These are phyloP conservation scores for Scaptomyza hsui DNA, from an alignment of 1,140 invertebrate species.

Conservation along the genomic window DNA sequence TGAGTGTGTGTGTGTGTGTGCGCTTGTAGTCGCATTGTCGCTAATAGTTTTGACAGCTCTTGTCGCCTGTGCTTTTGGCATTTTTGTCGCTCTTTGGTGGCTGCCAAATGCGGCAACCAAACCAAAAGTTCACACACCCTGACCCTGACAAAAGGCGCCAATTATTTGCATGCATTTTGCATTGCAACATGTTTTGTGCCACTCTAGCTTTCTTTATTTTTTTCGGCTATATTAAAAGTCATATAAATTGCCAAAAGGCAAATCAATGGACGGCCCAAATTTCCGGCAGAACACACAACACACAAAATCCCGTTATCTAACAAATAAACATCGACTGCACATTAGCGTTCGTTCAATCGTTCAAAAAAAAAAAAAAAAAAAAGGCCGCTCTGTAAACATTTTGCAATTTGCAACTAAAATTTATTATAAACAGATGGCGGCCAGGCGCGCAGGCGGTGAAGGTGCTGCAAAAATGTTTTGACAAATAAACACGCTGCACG, in stretches of 20 bases:
- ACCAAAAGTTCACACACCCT: conserved; percentile 59
- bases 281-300: conserved; percentile 34
- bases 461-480: conserved; percentile 71
- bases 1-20: conserved; percentile 12
- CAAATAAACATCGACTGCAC: conserved; percentile 65
- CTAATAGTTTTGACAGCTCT: conserved; percentile 77
- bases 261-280: conserved; percentile 36
- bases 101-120: conserved; percentile 26
- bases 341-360: conserved; percentile 47
- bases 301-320: conserved; percentile 56
- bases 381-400: conserved; percentile 66
- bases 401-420: conserved; percentile 61
- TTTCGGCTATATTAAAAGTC: conserved; percentile 24
- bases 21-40: conserved; percentile 36
- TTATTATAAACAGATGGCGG: conserved; percentile 77
- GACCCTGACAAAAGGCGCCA: conserved; percentile 60
- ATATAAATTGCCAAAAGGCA: conserved; percentile 49
- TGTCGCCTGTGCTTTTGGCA: conserved; percentile 64
- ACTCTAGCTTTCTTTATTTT: conserved; percentile 9
- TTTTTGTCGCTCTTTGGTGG: conserved; percentile 32
- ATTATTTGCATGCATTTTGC: conserved; percentile 48
- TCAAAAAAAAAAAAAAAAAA: too few relatives aligned
- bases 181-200: conserved; percentile 12
- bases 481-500: conserved; percentile 79
- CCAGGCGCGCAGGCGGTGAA: conserved; percentile 41